Conservation (phyloP, 37 sponge, comb jelly and placozoan genomes). For the Ephydatia muelleri region DNA sequence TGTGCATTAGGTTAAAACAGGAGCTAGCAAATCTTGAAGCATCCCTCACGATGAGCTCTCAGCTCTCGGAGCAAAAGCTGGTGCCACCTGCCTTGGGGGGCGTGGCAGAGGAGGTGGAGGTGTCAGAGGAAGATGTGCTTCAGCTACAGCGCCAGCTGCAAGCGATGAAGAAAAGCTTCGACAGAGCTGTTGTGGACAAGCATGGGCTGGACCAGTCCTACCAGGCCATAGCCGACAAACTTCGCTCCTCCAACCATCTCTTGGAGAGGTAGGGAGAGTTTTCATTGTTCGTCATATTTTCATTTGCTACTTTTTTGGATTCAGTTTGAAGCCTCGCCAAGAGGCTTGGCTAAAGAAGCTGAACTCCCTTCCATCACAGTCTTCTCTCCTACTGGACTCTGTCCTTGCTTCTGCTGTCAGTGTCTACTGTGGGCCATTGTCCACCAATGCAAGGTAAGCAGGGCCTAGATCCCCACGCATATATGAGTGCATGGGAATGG, state of each 20-base stretch:
- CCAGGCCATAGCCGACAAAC: conserved; percentile 62
- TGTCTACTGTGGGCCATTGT: conserved; percentile 72
- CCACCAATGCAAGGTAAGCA: conserved; percentile 24
- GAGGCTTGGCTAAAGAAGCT: conserved; percentile 47
- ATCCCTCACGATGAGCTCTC: neutral
- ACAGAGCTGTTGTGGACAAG: conserved; percentile 76
- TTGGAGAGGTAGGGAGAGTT: conserved; percentile 46
- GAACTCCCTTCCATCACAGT: conserved; percentile 24
- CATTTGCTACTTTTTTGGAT: neutral
- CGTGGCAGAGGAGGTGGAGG: conserved; percentile 33
- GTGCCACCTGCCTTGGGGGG: conserved; percentile 7
- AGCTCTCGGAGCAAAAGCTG: neutral
- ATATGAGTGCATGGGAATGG: no score
- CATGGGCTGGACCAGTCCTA: conserved; percentile 59
- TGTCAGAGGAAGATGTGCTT: neutral
- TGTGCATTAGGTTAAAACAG: neutral
- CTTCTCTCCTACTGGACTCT: conserved; percentile 53
- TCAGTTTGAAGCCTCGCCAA: conserved; percentile 46
- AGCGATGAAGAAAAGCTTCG: conserved; percentile 57
- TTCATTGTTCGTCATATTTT: neutral
- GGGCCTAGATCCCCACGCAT: no score
- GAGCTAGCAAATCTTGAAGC: conserved; percentile 21
- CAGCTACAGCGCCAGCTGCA: conserved; percentile 21
- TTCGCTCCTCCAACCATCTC: conserved; percentile 63
- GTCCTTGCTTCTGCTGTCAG: conserved; percentile 83